Conservation (phyloP, 2,888 invertebrate species). For the Tuta absoluta region DNA sequence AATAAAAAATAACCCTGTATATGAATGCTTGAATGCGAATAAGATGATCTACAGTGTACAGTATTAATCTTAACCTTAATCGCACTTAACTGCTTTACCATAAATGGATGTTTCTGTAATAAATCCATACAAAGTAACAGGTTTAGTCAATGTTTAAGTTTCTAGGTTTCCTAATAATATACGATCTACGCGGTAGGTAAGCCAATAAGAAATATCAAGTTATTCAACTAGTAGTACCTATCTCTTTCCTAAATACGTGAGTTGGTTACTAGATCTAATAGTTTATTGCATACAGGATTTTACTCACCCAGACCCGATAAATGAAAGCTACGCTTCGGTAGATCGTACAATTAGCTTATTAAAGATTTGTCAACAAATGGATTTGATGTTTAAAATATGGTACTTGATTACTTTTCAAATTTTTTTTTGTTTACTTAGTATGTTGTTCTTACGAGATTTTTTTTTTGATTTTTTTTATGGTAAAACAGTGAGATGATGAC, state of each 20-base stretch:
- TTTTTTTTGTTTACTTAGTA: too few species aligned
- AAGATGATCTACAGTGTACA: too few species aligned
- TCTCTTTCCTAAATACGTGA: slow-evolving; percentile 1
- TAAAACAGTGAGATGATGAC: too few species aligned
- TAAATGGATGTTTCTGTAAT: background rate
- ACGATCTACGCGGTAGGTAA: slow-evolving; percentile 1
- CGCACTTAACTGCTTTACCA: background rate
- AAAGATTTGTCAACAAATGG: too few species aligned
- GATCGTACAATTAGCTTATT: too few species aligned
- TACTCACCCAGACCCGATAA: background rate
- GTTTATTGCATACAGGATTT: background rate
- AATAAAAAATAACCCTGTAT: too few species aligned
- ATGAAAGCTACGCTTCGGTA: too few species aligned
- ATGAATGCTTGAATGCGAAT: too few species aligned
- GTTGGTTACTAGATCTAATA: background rate
- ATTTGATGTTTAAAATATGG: too few species aligned
- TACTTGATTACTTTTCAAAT: too few species aligned
- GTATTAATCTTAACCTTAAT: background rate
- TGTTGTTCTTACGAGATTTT: too few species aligned
- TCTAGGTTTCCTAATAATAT: slow-evolving; percentile 3
- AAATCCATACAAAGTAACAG: background rate
- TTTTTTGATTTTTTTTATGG: too few species aligned
- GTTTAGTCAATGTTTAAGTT: background rate
- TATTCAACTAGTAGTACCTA: background rate
- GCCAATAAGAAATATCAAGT: background rate